Evolutionary conservation across 2,888 invertebrate species (phyloP).

Genomic region (Tyria jacobaeae): DNA sequence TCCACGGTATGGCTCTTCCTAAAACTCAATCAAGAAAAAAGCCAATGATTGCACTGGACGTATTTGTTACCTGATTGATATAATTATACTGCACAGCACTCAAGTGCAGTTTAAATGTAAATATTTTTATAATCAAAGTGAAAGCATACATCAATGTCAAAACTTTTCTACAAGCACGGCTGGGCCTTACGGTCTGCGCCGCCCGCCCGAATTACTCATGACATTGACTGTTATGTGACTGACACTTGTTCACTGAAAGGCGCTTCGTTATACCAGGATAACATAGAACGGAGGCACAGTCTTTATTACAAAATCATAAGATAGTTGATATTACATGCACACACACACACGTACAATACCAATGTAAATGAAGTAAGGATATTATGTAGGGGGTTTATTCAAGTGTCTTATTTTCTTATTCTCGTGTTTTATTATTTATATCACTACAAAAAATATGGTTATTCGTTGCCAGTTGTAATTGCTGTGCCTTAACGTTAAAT

Average conservation of each 20-base stretch:
- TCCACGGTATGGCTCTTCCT: too few species aligned
- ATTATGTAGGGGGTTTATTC: slow-evolving; percentile 6
- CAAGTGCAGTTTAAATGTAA: too few species aligned
- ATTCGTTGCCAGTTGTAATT: too few species aligned
- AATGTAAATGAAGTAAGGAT: background rate
- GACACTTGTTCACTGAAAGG: slow-evolving; percentile 48
- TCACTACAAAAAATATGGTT: too few species aligned
- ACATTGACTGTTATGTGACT: slow-evolving; percentile 28
- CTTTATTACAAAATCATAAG: slow-evolving; percentile 5
- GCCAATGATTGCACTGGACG: too few species aligned
- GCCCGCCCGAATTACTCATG: background rate
- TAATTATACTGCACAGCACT: too few species aligned
- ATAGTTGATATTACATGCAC: background rate
- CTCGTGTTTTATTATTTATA: too few species aligned
- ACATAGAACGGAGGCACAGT: slow-evolving; percentile 22
- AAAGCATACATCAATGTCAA: too few species aligned
- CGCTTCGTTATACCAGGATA: slow-evolving; percentile 42
- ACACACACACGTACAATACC: background rate
- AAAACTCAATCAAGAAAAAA: too few species aligned
- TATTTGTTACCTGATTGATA: too few species aligned
- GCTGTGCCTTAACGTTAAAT: too few species aligned
- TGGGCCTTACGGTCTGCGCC: background rate
- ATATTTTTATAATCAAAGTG: background rate
- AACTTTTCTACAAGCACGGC: background rate
- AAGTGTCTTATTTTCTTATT: background rate